Evolutionary conservation across 1,140 invertebrate species (phyloP).

Genomic region (Heliconius eleuchia): DNA sequence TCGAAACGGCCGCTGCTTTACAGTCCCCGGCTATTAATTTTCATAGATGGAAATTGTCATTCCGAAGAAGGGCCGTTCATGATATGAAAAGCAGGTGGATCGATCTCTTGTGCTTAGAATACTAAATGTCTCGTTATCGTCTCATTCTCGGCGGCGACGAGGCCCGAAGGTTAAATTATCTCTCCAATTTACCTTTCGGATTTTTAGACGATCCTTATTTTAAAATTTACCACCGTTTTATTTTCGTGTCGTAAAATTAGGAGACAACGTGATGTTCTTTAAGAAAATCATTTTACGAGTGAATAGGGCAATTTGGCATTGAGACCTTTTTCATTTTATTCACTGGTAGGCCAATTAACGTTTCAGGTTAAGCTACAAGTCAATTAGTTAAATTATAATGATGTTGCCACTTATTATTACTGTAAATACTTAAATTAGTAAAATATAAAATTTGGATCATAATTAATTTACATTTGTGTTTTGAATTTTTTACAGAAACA

Average conservation of each 20-base stretch:
- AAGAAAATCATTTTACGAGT: neutral
- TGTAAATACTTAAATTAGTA: too few relatives aligned
- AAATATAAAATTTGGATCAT: too few relatives aligned
- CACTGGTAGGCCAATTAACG: too few relatives aligned
- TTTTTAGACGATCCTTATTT: slow-evolving; percentile 31
- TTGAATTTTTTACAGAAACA: too few relatives aligned
- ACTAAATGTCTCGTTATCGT: slow-evolving; percentile 76
- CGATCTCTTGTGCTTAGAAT: slow-evolving; percentile 68
- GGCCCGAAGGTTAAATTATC: slow-evolving; percentile 52
- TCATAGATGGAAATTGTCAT: slow-evolving; percentile 66
- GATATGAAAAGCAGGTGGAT: slow-evolving; percentile 78
- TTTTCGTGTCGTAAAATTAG: neutral
- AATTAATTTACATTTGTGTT: too few relatives aligned
- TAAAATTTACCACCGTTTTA: neutral
- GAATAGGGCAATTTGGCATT: neutral
- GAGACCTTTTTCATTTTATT: neutral
- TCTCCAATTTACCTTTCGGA: slow-evolving; percentile 40
- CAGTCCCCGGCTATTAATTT: neutral
- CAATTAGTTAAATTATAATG: too few relatives aligned
- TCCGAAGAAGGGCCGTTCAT: slow-evolving; percentile 54
- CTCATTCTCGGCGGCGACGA: slow-evolving; percentile 62
- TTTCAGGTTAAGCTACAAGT: too few relatives aligned
- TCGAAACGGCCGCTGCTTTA: slow-evolving; percentile 45
- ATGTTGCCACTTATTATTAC: too few relatives aligned
- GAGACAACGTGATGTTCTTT: neutral